Conservation (phyloP, 2,888 invertebrate genomes). For the Diaphora mendica region DNA sequence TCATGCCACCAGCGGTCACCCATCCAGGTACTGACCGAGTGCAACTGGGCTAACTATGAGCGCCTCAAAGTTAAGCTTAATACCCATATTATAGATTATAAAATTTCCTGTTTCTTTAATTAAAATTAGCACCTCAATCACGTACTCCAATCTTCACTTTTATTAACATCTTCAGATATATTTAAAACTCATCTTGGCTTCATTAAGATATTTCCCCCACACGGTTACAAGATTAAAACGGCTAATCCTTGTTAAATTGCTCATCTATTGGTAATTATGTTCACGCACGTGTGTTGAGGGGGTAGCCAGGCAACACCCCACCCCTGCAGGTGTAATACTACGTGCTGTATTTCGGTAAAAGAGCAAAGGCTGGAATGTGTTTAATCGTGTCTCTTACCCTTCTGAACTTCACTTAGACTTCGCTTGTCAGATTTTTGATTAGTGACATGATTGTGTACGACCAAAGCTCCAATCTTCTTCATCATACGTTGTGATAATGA, state of each 20-base stretch:
- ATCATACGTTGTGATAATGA: not conserved
- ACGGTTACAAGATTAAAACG: conserved; percentile 70
- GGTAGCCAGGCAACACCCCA: conserved; percentile 72
- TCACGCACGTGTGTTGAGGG: conserved; percentile 67
- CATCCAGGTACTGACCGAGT: too few species aligned
- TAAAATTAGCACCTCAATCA: conserved; percentile 11
- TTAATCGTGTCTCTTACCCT: conserved; percentile 44
- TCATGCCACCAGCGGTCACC: too few species aligned
- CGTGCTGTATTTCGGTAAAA: conserved; percentile 13
- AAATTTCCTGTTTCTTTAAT: conserved; percentile 16
- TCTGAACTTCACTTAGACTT: not conserved
- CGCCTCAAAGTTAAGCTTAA: not conserved
- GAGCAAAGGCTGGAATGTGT: conserved; percentile 27
- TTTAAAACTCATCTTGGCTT: conserved; percentile 45
- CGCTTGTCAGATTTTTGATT: not conserved
- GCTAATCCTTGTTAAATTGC: conserved; percentile 78
- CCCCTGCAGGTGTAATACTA: conserved; percentile 45
- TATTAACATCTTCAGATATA: conserved; percentile 35
- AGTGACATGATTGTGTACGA: not conserved
- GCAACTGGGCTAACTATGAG: too few species aligned
- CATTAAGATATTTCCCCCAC: conserved; percentile 41
- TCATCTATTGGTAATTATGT: conserved; percentile 71
- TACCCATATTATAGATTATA: not conserved
- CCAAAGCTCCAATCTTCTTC: not conserved
- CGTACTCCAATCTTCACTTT: conserved; percentile 17